Conservation (phyloP, 2,113 vertebrate genomes). For the Amphiprion percula region DNA sequence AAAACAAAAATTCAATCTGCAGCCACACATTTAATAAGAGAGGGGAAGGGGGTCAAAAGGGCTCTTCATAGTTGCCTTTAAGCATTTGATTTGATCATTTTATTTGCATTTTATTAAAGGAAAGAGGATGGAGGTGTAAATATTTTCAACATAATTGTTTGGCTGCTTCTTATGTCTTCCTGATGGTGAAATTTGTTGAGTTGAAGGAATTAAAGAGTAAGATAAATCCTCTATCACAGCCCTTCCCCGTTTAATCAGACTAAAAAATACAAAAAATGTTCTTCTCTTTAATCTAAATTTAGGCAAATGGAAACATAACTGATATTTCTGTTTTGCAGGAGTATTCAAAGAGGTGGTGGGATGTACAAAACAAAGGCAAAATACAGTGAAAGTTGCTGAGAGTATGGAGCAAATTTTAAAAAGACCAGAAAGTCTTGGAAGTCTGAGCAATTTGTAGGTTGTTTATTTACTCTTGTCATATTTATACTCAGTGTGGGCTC, state of each 20-base stretch:
- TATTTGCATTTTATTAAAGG: slow-evolving; percentile 14
- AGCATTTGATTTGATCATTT: neutral
- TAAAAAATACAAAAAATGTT: neutral
- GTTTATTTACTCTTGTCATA: no score
- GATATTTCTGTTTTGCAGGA: no score
- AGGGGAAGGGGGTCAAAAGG: neutral
- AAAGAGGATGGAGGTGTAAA: neutral
- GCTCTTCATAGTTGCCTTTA: neutral
- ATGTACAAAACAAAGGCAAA: no score
- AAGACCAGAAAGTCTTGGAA: no score
- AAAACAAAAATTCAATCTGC: slow-evolving; percentile 40
- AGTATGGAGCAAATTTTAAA: no score
- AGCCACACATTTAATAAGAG: slow-evolving; percentile 16
- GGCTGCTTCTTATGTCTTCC: neutral
- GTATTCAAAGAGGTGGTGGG: no score
- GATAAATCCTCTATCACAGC: neutral
- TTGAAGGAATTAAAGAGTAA: neutral
- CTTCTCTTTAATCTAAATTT: neutral
- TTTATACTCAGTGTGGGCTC: no score
- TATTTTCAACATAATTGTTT: neutral
- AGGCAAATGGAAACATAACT: neutral
- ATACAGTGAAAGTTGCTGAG: no score
- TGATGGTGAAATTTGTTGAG: neutral
- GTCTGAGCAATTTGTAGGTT: no score
- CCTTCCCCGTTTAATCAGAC: neutral